Base-by-base conservation (phyloP, 2,888 invertebrate species). In the Carpatolechia fugitivella region DNA sequence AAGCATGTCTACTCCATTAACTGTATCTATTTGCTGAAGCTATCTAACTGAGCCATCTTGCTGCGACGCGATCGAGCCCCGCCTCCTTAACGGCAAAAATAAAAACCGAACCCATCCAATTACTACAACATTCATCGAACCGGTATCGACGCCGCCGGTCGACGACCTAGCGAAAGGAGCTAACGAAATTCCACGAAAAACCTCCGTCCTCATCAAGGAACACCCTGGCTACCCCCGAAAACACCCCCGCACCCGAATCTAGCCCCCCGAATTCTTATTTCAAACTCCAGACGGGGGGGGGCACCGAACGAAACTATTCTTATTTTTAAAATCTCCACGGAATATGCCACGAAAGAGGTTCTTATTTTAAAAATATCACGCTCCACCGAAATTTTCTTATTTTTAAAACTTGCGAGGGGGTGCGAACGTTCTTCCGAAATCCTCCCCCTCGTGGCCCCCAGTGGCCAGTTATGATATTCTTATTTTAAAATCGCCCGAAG, bases 311-410 rank as follows among this genome's bases (percentile, higher is more conserved):
- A 88, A 90, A 90, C 89, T 90, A 89, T 89, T 89, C 88, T 89
- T 88, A 88, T 89, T 89, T 90, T 87, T 89, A 87, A 89, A 89
- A 82, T 85, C 88, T 85, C 88, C 81, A 85, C 87, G 89, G 89
- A 89, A 88, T 88, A 88, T 87, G 86, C 85, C 85, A 82, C 88
- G 86, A 85, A 84, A 85, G 87, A 87, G 85, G 82, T 86, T 87
- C 82, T 88, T 86, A 86, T 88, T 89, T 88, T 89, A 84, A 88
- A 89, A 90, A 90, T 90, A 90, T 88, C 88, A 88, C 88, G 89
- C 87, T 88, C 85, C 83, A 87, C 87, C 89, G 80, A 89, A 88
- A 88, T 88, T 88, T 88, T 89, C 89, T 84, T 84, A 83, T 86
- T 89, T 90, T 87, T 81, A 86, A 85, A 85, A 85, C 79, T 81